These are phyloP conservation scores for Heliconius himera DNA, from an alignment of 1,140 invertebrate species.

Conservation along the genomic window DNA sequence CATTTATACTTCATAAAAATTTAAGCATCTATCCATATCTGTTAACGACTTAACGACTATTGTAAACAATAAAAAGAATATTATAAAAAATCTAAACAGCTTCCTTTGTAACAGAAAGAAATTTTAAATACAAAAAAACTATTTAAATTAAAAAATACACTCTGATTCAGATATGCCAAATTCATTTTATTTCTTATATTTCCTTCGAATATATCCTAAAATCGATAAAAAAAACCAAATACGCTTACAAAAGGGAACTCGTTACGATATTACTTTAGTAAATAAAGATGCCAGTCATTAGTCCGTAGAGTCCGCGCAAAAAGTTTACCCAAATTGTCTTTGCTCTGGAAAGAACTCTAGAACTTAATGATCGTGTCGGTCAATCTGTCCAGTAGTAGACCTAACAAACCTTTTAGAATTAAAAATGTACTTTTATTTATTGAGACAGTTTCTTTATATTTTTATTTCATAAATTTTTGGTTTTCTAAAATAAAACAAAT, in stretches of 20 bases:
- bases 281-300: slow-evolving; percentile 30
- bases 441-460: background rate
- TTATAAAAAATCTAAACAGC: too few relatives aligned
- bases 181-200: background rate
- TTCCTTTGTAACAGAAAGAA: too few relatives aligned
- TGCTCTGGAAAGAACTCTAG: slow-evolving; percentile 22
- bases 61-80: too few relatives aligned
- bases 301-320: slow-evolving; percentile 2
- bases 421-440: background rate
- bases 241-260: background rate
- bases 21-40: too few relatives aligned
- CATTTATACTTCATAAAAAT: too few relatives aligned
- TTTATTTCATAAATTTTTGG: background rate
- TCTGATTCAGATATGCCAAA: background rate
- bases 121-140: too few relatives aligned
- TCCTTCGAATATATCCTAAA: background rate
- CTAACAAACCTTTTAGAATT: background rate
- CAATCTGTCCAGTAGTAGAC: slow-evolving; percentile 22
- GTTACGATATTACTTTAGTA: background rate
- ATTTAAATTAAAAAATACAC: too few relatives aligned
- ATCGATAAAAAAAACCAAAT: background rate
- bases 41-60: too few relatives aligned
- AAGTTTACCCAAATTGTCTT: slow-evolving; percentile 27
- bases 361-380: slow-evolving; percentile 27
- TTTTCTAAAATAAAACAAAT: background rate